Evolutionary conservation across 2,797 vertebrate species (phyloP), one percentile per base, ranked within the genome.

Genomic region (Pelochelys cantorii): DNA sequence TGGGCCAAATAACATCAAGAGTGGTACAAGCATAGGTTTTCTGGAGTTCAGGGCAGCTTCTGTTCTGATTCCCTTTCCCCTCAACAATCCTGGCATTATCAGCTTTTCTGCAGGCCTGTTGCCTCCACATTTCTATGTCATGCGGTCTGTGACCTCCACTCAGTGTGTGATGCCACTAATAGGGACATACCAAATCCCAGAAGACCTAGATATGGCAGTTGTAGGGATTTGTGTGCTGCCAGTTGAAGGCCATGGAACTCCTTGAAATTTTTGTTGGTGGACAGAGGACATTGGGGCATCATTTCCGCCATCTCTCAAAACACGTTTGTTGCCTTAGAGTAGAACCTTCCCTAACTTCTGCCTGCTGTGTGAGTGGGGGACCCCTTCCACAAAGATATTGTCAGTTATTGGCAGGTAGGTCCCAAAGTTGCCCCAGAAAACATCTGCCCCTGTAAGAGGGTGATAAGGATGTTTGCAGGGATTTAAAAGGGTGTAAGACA

Each of bases 111-210:
- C 1, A 0, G 60, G 0, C 0, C 0, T 2, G 1, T 31, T 1
- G 4, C 48, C 56, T 80, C 42, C n/a, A 25, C 0, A 1, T 37
- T 42, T 65, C 27, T 7, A 18, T 15, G 2, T 8, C 20, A 17
- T 37, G 20, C 25, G 17, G 23, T 11, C 34, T 4, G 0, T 37
- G 42, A 3, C 4, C 8, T 0, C 0, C 1, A 59, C 2, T 10
- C 3, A 11, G 29, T 1, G 0, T 0, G 54, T 27, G 84, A 79
- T 48, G 18, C 1, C 8, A 5, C 34, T 42, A 13, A 29, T 3
- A 0, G 0, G 37, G 27, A 15, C 15, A 79, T 8, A n/a, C 34
- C 18, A 0, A 0, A 0, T 7, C 10, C 4, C 11, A 1, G 20
- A 3, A 2, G 4, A 3, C 18, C 2, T 56, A 15, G 2, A 18